Percentiles rank a stretch among this genome's conserved stretches.
Evolutionary conservation across 2,113 vertebrate genomes (phyloP).

Genomic region (Cyanistes caeruleus): DNA sequence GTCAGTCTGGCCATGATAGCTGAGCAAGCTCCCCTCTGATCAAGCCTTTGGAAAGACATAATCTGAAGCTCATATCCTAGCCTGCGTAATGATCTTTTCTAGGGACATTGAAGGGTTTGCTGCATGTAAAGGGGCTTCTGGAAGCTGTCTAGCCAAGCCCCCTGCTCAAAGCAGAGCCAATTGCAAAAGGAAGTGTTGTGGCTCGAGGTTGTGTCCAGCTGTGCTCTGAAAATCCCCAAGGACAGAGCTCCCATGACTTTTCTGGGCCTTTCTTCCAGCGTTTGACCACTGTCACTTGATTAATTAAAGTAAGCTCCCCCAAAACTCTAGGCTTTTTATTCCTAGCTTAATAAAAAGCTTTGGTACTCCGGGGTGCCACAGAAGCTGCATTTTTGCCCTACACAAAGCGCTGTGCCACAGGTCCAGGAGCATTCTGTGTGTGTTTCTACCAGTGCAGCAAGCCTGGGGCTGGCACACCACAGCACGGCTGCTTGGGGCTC

Average conservation of each 20-base stretch:
- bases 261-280: not conserved
- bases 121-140: not conserved
- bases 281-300: not conserved
- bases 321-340: not conserved
- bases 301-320: not conserved
- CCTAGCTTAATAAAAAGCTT: not conserved
- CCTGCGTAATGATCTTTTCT: not conserved
- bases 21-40: not conserved
- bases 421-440: not conserved
- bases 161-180: not conserved
- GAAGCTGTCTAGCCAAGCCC: not conserved
- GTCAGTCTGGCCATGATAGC: not conserved
- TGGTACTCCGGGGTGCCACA: rapidly evolving
- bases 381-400: not conserved
- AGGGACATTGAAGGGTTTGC: not conserved
- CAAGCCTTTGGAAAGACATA: not conserved
- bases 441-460: not conserved
- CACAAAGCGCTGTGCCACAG: rapidly evolving
- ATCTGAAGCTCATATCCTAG: rapidly evolving
- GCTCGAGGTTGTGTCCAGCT: not conserved
- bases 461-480: not conserved
- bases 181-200: not conserved
- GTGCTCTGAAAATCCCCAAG: not conserved
- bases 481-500: rapidly evolving
- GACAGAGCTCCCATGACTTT: not conserved